Evolutionary conservation across 2,888 invertebrate genomes (phyloP).

Genomic region (Sialis fuliginosa): DNA sequence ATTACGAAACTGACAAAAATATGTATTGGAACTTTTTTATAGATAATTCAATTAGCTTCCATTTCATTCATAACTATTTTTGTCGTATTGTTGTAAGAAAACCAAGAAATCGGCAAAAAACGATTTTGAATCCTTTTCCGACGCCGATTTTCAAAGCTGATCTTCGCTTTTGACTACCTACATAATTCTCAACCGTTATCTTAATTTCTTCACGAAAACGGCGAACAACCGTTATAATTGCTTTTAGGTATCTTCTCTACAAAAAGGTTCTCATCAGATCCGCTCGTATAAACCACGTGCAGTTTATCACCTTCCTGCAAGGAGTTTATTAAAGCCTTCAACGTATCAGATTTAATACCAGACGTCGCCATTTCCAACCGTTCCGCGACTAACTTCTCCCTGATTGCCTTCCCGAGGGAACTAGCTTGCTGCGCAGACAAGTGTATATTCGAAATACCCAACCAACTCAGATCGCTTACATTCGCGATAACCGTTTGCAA

Average conservation of each 20-base stretch:
- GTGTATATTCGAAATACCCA: neutral
- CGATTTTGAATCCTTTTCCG: too few relatives aligned
- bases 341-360: neutral
- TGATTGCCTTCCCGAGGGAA: neutral
- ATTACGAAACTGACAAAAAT: too few relatives aligned
- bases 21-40: too few relatives aligned
- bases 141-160: too few relatives aligned
- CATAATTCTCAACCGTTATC: too few relatives aligned
- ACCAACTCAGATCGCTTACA: neutral
- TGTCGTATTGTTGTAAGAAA: too few relatives aligned
- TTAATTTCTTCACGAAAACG: neutral
- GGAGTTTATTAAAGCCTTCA: neutral
- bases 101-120: too few relatives aligned
- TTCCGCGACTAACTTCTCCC: neutral
- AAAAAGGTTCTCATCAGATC: slow-evolving; percentile 1
- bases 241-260: neutral
- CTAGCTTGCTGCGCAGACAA: neutral
- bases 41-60: too few relatives aligned
- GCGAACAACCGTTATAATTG: neutral
- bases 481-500: neutral
- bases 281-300: neutral
- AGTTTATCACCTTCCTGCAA: neutral
- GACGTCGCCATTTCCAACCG: neutral
- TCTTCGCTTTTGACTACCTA: too few relatives aligned
- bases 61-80: too few relatives aligned